A percentile compares a stretch with the other conserved stretches of the same genome.
These are phyloP conservation scores for Podocnemis expansa DNA, from an alignment of 2,113 vertebrate species.

Conservation along the genomic window DNA sequence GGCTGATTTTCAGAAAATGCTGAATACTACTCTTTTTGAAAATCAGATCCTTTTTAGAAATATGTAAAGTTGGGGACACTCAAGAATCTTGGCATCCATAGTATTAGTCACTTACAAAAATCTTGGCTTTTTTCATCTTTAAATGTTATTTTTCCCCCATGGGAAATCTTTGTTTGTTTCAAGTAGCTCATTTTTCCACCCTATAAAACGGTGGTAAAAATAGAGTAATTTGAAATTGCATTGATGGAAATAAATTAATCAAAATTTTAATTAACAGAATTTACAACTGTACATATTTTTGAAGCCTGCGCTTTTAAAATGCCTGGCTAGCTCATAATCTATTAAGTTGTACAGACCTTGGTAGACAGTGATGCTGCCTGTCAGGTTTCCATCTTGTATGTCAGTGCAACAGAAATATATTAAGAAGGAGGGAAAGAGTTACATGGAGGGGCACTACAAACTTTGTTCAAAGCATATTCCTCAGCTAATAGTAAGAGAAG, in stretches of 20 bases:
- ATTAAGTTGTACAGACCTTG: not conserved
- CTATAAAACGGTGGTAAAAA: not conserved
- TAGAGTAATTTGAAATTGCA: conserved; percentile 30
- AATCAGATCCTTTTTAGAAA: not conserved
- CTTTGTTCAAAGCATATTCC: not conserved
- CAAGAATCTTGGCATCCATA: not conserved
- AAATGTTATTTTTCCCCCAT: accelerated
- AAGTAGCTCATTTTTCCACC: not conserved
- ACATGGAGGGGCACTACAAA: not conserved
- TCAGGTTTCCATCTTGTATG: not conserved
- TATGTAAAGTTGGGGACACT: not conserved
- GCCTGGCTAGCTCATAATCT: not conserved
- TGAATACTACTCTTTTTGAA: not conserved
- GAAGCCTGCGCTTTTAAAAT: conserved; percentile 41
- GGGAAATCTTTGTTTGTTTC: not conserved
- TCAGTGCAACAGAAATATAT: not conserved
- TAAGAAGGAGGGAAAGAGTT: not conserved
- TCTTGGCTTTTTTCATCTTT: not conserved
- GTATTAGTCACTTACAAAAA: not conserved
- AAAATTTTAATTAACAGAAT: conserved; percentile 29
- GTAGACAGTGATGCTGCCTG: not conserved
- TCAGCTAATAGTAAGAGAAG: not conserved
- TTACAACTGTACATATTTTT: accelerated
- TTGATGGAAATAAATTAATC: not conserved
- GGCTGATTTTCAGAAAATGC: not conserved